Base-by-base conservation (phyloP, 1,140 invertebrate genomes). In the Euwallacea similis region DNA sequence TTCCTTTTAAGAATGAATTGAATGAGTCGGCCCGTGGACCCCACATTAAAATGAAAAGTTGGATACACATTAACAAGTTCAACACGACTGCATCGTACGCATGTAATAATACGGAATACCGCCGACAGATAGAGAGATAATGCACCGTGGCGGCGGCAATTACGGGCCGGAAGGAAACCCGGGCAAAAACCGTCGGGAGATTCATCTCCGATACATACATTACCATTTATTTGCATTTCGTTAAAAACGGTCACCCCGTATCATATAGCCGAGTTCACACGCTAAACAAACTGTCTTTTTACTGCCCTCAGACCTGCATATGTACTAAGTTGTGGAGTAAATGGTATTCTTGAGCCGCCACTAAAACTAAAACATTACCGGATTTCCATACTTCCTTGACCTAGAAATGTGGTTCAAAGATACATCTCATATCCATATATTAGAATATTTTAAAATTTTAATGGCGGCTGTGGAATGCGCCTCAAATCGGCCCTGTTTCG, bases 191-290 rank as follows among this genome's bases (percentile, higher is more conserved):
- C 76, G 75, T 73, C 75, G 77, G 76, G 76, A 80, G 80, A 81
- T 81, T 79, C 79, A 81, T 81, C 80, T 80, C 76, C 67, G 80
- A 81, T 81, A 81, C 80, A 81, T 81, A 76, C 76, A 81, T 81
- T 81, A 76, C 42, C 77, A 81, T 81, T 76, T 71, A 76, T 81
- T 81, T 75, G 75, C 80, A 81, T 81, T 63, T 78, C 75, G 55
- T 80, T 79, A 78, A 76, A 75, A 80, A 73, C 66, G 66, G 56
- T 59, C 55, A 68, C 66, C 43, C 53, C 21, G 42, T 61, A 56
- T 56, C 21, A 61, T 61, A 66, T 56, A 56, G 41, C 6, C n/a
- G 10, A 47, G 66, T 68, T 68, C 66, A 68, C 66, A 68, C 66
- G 66, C 42, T 68, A 68, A 66, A 56, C 64, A 66, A 50, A 66